Evolutionary conservation across 1,140 invertebrate genomes (phyloP).

Genomic region (Drosophila azteca): DNA sequence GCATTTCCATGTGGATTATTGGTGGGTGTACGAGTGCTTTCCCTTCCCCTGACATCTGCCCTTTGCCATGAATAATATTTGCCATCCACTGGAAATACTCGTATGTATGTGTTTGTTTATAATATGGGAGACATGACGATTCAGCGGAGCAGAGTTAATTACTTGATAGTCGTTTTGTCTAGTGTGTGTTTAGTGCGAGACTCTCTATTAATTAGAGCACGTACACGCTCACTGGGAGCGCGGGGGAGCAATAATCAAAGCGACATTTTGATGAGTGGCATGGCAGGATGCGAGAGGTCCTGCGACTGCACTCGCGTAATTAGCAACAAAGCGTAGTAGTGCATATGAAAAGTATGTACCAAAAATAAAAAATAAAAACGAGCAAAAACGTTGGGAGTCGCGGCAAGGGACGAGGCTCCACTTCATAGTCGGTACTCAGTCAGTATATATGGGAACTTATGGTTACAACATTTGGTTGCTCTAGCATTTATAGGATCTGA

Average conservation of each 20-base stretch:
- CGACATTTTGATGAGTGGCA: background rate
- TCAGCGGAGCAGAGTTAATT: constrained; percentile 37
- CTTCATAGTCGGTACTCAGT: no score
- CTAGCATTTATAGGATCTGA: no score
- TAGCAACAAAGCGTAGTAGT: constrained; percentile 31
- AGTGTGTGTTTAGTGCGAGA: constrained; percentile 21
- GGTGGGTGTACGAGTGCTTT: background rate
- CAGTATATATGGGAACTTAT: no score
- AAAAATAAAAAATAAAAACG: background rate
- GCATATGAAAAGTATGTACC: constrained; percentile 32
- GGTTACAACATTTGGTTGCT: no score
- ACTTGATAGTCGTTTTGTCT: constrained; percentile 46
- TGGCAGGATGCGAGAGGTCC: background rate
- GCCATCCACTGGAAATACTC: background rate
- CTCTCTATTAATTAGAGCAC: constrained; percentile 51
- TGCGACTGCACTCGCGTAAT: constrained; percentile 42
- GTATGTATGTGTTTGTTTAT: background rate
- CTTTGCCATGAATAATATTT: constrained; percentile 16
- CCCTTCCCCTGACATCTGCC: no score
- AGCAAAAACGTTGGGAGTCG: no score
- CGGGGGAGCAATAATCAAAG: constrained; percentile 45
- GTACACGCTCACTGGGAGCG: constrained; percentile 10
- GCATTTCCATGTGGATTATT: no score
- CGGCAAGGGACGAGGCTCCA: no score
- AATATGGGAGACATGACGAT: constrained; percentile 21